Conservation (phyloP, 1,140 invertebrate species). For the Lutraria rhynchaena region DNA sequence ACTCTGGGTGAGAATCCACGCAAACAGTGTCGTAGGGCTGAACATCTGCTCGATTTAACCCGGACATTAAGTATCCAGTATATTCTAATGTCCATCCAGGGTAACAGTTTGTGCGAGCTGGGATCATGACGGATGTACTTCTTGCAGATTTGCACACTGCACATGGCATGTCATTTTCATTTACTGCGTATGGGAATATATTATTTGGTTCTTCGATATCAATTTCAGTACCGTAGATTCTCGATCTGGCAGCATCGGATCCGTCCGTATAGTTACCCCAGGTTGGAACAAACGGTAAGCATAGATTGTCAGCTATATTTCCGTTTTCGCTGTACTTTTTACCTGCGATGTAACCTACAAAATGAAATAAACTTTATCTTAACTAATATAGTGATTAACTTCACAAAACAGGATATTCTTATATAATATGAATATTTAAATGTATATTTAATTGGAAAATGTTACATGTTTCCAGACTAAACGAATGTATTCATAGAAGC, state of each 20-base stretch:
- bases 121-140: conserved; percentile 56
- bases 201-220: background rate
- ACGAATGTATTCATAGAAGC: no score
- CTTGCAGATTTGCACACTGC: conserved; percentile 51
- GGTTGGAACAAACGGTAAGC: conserved; percentile 25
- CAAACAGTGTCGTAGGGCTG: conserved; percentile 59
- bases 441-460: background rate
- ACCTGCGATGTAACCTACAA: conserved; percentile 23
- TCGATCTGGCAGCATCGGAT: background rate
- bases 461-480: no score
- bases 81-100: conserved; percentile 60
- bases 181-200: background rate
- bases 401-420: background rate
- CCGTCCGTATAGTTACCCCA: conserved; percentile 21
- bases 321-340: background rate
- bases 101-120: conserved; percentile 51
- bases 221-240: conserved; percentile 56
- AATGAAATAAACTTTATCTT: background rate
- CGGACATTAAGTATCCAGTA: conserved; percentile 61
- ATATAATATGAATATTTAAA: background rate
- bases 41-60: conserved; percentile 14
- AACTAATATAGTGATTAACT: background rate
- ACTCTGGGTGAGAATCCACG: conserved; percentile 59
- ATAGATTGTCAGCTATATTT: conserved; percentile 1
- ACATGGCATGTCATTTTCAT: conserved; percentile 54